Percentiles rank a stretch among this genome's conserved stretches.
Conservation (phyloP, 2,113 vertebrate genomes). For the Myiopsitta monachus region DNA sequence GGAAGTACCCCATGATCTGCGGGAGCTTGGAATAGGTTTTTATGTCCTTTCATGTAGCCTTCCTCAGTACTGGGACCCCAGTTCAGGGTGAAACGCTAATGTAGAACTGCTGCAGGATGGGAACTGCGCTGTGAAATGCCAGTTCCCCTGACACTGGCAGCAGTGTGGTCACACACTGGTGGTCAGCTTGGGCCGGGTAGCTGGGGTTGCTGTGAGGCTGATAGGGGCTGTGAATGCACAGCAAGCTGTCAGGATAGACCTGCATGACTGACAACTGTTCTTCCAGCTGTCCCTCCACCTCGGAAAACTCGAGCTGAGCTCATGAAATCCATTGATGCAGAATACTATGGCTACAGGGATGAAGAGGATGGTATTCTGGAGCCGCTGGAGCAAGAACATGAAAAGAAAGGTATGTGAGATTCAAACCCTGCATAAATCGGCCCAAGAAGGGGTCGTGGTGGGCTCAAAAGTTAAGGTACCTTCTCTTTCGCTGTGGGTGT, state of each 20-base stretch:
- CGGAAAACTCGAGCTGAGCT: conserved; percentile 92
- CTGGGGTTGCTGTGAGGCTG: not conserved
- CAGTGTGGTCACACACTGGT: not conserved
- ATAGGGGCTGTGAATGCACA: not conserved
- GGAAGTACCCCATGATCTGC: not conserved
- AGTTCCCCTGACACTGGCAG: not conserved
- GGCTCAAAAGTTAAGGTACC: not conserved
- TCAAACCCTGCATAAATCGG: not conserved
- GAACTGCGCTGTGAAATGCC: not conserved
- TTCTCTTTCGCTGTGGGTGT: fast-evolving
- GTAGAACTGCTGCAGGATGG: not conserved
- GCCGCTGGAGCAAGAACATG: conserved; percentile 89
- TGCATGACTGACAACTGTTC: not conserved
- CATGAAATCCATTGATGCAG: conserved; percentile 95
- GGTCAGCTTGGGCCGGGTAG: not conserved
- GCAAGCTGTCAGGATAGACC: not conserved
- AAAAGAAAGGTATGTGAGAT: conserved; percentile 81
- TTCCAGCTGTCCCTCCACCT: conserved; percentile 83
- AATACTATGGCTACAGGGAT: conserved; percentile 95
- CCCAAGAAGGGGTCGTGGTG: not conserved
- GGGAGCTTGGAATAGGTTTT: not conserved
- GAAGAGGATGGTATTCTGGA: conserved; percentile 94
- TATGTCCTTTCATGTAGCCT: not conserved
- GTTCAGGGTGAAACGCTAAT: too few relatives aligned
- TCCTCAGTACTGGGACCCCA: not conserved